Evolutionary conservation across 1,140 invertebrate species (phyloP).

Genomic region (Sarcophaga peregrina): DNA sequence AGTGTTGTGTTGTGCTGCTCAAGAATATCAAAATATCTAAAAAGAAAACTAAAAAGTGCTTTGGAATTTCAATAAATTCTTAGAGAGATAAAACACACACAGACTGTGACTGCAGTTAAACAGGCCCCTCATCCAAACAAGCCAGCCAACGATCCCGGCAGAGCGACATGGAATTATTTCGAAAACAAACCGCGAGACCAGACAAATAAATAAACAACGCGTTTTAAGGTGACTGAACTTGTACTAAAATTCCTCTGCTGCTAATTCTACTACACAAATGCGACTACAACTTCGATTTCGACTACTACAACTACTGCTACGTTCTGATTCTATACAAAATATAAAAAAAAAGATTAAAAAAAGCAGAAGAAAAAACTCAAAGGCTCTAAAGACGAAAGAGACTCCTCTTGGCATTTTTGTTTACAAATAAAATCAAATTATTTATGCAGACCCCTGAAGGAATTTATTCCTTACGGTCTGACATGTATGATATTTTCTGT

Average conservation of each 20-base stretch:
- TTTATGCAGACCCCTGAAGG: background rate
- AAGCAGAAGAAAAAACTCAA: background rate
- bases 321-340: too few species aligned
- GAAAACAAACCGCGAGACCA: conserved; percentile 15
- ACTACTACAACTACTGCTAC: background rate
- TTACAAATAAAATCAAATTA: background rate
- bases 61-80: conserved; percentile 25
- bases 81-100: conserved; percentile 9
- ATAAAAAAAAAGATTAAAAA: background rate
- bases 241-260: background rate
- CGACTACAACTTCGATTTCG: background rate
- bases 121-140: background rate
- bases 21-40: background rate
- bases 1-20: background rate
- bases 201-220: conserved; percentile 24
- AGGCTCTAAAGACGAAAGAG: background rate
- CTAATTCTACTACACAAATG: background rate
- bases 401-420: background rate
- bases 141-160: background rate
- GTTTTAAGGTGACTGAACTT: conserved; percentile 15
- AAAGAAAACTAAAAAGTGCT: conserved; percentile 25
- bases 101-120: background rate
- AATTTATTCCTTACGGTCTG: background rate
- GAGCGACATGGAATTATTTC: background rate
- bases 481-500: too few species aligned